phyloP scores from a whole-genome alignment of 2,113 vertebrate species.

The Strix uralensis region DNA sequence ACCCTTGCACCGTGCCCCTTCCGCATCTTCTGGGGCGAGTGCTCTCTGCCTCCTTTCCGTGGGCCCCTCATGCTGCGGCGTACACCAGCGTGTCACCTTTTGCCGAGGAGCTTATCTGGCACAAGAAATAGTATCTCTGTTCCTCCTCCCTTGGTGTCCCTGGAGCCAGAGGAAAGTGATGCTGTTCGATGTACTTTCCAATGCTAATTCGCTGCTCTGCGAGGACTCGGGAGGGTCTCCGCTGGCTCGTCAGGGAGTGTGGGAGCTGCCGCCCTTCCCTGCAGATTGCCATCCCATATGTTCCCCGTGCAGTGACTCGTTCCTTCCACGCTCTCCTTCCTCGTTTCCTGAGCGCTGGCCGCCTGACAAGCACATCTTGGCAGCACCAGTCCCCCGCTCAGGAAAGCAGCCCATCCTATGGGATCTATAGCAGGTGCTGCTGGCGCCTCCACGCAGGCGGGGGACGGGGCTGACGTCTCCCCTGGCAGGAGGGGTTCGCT shows the following conservation, averaged over 20 bases:
- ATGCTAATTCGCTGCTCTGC: neutral
- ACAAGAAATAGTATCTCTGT: neutral
- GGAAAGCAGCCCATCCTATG: neutral
- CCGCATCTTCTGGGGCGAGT: neutral
- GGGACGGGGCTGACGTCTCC: neutral
- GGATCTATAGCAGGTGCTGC: neutral
- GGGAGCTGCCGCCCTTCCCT: neutral
- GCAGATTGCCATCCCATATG: slow-evolving; percentile 1
- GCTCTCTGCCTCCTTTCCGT: neutral
- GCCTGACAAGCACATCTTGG: neutral
- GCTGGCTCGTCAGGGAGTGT: neutral
- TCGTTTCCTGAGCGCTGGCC: neutral
- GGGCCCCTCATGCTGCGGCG: neutral
- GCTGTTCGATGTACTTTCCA: neutral
- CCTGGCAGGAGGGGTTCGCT: neutral
- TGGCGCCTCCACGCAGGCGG: neutral
- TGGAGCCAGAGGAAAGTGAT: neutral
- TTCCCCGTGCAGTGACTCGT: neutral
- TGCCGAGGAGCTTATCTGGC: neutral
- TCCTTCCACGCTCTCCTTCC: neutral
- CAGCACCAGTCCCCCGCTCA: neutral
- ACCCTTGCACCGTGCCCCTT: neutral
- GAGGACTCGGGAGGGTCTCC: neutral
- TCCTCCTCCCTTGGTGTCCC: neutral
- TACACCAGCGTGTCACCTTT: neutral